Conservation (phyloP, 35 echinoderm and acorn worm genomes). For the Stichopus chloronotus region DNA sequence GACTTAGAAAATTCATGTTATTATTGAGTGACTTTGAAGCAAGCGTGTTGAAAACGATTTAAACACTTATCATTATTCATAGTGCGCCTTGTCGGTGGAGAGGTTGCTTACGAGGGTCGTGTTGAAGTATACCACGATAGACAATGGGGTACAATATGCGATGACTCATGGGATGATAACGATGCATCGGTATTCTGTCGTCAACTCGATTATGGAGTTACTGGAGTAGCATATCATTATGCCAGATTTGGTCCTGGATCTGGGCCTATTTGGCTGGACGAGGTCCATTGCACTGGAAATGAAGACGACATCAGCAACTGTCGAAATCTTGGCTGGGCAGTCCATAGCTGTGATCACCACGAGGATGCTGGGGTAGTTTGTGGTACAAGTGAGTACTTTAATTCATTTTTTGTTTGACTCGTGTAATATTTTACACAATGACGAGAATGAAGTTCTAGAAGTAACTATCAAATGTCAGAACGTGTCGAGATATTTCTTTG, state of each 20-base stretch:
- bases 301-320: conserved; percentile 52
- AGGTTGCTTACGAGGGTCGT: not conserved
- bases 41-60: too few species aligned
- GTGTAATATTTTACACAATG: too few species aligned
- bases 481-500: too few species aligned
- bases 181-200: conserved; percentile 32
- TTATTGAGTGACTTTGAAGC: too few species aligned
- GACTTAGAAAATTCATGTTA: too few species aligned
- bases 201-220: conserved; percentile 14
- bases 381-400: not conserved
- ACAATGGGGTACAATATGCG: conserved; percentile 40
- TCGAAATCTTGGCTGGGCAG: conserved; percentile 37
- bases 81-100: conserved; percentile 3
- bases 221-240: not conserved
- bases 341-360: conserved; percentile 66
- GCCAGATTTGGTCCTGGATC: conserved; percentile 58
- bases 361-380: conserved; percentile 73
- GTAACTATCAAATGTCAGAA: too few species aligned
- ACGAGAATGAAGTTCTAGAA: too few species aligned
- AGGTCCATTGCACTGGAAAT: conserved; percentile 54
- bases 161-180: not conserved
- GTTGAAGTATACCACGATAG: conserved; percentile 42
- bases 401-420: too few species aligned
- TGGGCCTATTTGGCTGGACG: conserved; percentile 63
- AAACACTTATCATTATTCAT: too few species aligned